Evolutionary conservation across 1,140 invertebrate genomes (phyloP), one percentile per base, ranked within the genome.

Genomic region (Apolygus lucorum): DNA sequence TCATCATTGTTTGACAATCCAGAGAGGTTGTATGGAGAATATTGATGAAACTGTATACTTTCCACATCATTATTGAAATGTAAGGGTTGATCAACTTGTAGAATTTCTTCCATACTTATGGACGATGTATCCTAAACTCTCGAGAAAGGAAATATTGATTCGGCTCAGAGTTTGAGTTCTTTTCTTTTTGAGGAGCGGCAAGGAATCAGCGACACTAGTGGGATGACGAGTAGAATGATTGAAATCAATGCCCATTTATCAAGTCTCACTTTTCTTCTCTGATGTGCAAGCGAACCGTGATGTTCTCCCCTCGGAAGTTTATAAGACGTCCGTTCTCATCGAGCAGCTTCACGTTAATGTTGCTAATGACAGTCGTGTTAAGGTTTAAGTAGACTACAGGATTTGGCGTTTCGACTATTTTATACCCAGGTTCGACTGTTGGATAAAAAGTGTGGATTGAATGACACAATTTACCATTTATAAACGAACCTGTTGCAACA

Each of bases 361-460:
- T 66, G 66, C 71, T 62, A 14, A 75, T 74, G 21, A 26, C 63
- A n/a, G 64, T 62, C 24, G 65, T 67, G 22, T 68, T 73, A 0
- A 74, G 49, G 17, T 70, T 70, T 28, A 74, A 70, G 68, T 74
- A 74, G 29, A 73, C 71, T 2, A 73, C 62, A 2, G 69, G 64
- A n/a, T 52, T 42, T n/a, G 71, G 72, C n/a, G 68, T 69, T 74
- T 76, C 73, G 14, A 72, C 70, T n/a, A 77, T 75, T 63, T 76
- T 75, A 72, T 74, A 77, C 34, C 76, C 73, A 2, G 72, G 73
- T 28, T 69, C 72, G 0, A 76, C 72, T n/a, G 1, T 42, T 54
- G 74, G 71, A 49, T 73, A 75, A 72, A 79, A 78, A 67, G 75
- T 71, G 67, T 78, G 74, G 66, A 79, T 68, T 26, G 71, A 75